Base-by-base conservation (phyloP, 37 sponge, comb jelly and placozoan species). In the Spongia lamella region DNA sequence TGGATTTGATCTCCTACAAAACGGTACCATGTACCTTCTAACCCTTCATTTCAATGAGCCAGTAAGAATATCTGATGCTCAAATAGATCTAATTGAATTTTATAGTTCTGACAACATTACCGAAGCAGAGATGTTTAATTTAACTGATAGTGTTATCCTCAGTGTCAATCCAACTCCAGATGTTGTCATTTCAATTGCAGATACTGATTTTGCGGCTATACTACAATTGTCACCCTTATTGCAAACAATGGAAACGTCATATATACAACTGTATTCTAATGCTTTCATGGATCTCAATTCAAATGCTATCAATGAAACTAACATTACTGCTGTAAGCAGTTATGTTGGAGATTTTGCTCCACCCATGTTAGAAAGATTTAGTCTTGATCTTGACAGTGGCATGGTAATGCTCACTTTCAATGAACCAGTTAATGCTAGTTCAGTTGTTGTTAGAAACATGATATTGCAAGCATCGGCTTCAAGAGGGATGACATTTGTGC, bases 1-100 rank as follows among this genome's bases (percentile, higher is more conserved):
- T 14, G 75, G 69, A 16, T 95, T 81, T 72, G 82, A 91, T 56
- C 77, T 85, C 31, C 54, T 86, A 7, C 21, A 35, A 20, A 49
- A 79, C 47, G 38, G 21, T 19, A 32, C 32, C 36, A 2, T 52
- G 13, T 40, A 32, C 15, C 16, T 26, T 26, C 63, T 88, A 24
- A 61, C 70, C 0, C 79, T 88, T 6, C 78, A 78, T 57, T 88
- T 88, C 63, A 63, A 65, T 78, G 93, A 84, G 54, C 89, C 89
- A 35, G 79, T 88, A 7, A 40, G 47, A 14, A 56, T 81, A 4
- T 17, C 59, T 16, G 63, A 51, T 43, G 9, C 9, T 43, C 47
- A 9, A 43, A 5, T 43, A 43, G 47, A 43, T 43, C 9, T 43
- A 13, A 43, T 43, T 13, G 47, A 43, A 43, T 43, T 43, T 43